Evolutionary conservation across 1,140 invertebrate genomes (phyloP), one percentile per base, ranked within the genome.

Genomic region (Steinernema feltiae): DNA sequence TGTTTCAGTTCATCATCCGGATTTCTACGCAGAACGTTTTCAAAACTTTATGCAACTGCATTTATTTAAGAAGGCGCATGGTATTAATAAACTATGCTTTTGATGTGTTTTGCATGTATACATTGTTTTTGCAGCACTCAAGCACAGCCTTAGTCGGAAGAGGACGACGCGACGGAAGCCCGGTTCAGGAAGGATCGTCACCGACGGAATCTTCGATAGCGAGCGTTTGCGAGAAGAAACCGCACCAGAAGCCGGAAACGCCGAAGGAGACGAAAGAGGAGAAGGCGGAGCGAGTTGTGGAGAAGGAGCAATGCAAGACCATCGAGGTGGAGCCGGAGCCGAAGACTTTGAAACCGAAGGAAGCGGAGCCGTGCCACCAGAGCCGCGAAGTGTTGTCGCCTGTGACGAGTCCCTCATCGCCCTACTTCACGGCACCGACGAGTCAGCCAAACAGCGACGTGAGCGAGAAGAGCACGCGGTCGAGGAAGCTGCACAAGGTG

Each of bases 21-120:
- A 92, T 87, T 98, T 97, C 90, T 98, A 98, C 90, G 93, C 94
- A 81, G 91, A 95, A 88, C 90, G 96, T 86, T 98, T 98, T 90
- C 92, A 95, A 88, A 93, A 94, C 87, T 98, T 98, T 88, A 97
- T 97, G 93, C 92, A 92, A 46, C 93, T 94, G 87, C 93, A 91
- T 83, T 95, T 98, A 74, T 98, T 98, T 90, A 94, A 93, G 89
- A 97, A 97, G 88, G 94, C 96, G 88, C 93, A 93, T 48, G n/a
- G n/a, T n/a, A n/a, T n/a, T n/a, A n/a, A n/a, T n/a, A n/a, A n/a
- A n/a, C n/a, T n/a, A 41, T n/a, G 7, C 53, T 7, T 3, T 63
- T 27, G 24, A 27, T 27, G 53, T 21, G 24, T 12, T 27, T 63
- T 27, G 53, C 53, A 15, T 27, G 15, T 63, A 63, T 27, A 21